Conservation (phyloP, 1,140 invertebrate genomes). For the Temnothorax nylanderi region DNA sequence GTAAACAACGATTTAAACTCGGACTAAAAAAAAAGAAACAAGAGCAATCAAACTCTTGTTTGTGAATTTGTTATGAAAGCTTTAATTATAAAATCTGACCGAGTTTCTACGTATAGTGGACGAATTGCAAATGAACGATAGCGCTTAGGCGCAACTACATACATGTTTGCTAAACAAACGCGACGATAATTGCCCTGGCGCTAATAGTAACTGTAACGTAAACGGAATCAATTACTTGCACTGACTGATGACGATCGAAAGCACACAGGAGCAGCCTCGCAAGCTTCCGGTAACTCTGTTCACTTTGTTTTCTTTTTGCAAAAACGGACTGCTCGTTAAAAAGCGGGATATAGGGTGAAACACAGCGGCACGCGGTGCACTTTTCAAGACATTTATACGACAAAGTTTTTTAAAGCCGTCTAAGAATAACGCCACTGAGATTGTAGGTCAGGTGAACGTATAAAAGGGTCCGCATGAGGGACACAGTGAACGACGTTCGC, state of each 20-base stretch:
- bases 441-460: constrained; percentile 72
- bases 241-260: constrained; percentile 4
- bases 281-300: neutral
- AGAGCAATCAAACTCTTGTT: neutral
- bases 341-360: constrained; percentile 54
- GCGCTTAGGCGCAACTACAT: constrained; percentile 11
- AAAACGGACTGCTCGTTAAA: constrained; percentile 61
- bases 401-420: constrained; percentile 66
- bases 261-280: neutral
- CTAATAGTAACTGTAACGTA: constrained; percentile 68
- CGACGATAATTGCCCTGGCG: constrained; percentile 64
- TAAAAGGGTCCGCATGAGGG: constrained; percentile 63
- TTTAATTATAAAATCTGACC: constrained; percentile 18
- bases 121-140: constrained; percentile 31
- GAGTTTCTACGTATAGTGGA: neutral
- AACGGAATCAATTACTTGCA: constrained; percentile 60
- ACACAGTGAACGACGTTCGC: constrained; percentile 10
- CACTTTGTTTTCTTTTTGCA: neutral
- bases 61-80: neutral
- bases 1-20: neutral
- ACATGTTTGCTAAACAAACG: constrained; percentile 69
- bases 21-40: neutral
- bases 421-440: constrained; percentile 74
- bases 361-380: constrained; percentile 19
- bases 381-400: constrained; percentile 55